Percentiles rank a stretch among this genome's conserved stretches.
These are phyloP conservation scores for Cinara cedri DNA, from an alignment of 2,888 invertebrate genomes.

Conservation along the genomic window DNA sequence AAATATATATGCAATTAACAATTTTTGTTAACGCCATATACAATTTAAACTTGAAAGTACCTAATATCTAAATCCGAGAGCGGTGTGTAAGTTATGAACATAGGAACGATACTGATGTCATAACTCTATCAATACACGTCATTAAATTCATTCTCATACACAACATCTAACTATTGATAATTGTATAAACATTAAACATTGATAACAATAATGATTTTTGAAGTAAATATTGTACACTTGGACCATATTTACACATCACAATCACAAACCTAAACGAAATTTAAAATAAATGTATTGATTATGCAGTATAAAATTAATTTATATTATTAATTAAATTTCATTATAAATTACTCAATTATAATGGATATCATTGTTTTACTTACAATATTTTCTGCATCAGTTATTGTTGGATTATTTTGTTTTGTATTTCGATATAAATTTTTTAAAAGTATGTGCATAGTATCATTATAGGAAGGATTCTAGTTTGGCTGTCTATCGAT, in stretches of 20 bases:
- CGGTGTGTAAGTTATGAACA: constrained; percentile 32
- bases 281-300: too few relatives aligned
- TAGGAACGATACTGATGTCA: constrained; percentile 9
- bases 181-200: not conserved
- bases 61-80: constrained; percentile 19
- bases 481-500: too few relatives aligned
- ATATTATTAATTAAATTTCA: not conserved
- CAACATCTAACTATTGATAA: not conserved
- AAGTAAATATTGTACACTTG: too few relatives aligned
- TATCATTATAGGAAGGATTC: not conserved
- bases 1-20: not conserved
- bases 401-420: constrained; percentile 58
- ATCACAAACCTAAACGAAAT: too few relatives aligned
- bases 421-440: constrained; percentile 57
- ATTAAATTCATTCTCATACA: not conserved
- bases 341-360: not conserved
- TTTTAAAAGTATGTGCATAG: constrained; percentile 32
- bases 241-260: too few relatives aligned
- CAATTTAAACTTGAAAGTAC: not conserved
- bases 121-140: constrained; percentile 29
- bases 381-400: constrained; percentile 57
- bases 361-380: constrained; percentile 58
- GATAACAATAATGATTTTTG: too few relatives aligned
- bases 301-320: not conserved
- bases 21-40: not conserved